phyloP scores from a whole-genome alignment of 2,888 invertebrate genomes.

The Cheilosia grossa region DNA sequence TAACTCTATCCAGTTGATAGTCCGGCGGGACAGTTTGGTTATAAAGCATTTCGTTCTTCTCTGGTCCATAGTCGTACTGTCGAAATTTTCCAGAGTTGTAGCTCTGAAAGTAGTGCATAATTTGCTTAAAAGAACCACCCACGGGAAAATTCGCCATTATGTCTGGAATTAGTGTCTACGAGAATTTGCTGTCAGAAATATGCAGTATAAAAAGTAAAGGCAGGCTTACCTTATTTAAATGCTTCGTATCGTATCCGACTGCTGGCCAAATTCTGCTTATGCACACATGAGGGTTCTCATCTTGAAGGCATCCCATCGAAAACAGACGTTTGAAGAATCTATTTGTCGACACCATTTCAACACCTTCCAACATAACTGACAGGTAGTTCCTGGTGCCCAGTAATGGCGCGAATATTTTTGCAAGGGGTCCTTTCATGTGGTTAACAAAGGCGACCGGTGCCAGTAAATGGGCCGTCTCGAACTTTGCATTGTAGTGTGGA shows the following conservation, averaged over 20 bases:
- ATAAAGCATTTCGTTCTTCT: slow-evolving; percentile 79
- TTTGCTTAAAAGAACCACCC: slow-evolving; percentile 81
- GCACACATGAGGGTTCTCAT: slow-evolving; percentile 78
- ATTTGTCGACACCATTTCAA: slow-evolving; percentile 82
- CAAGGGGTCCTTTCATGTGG: slow-evolving; percentile 82
- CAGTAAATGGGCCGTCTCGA: slow-evolving; percentile 80
- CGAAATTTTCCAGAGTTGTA: slow-evolving; percentile 81
- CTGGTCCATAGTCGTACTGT: slow-evolving; percentile 80
- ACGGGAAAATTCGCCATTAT: slow-evolving; percentile 77
- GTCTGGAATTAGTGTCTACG: slow-evolving; percentile 23
- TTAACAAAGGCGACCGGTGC: slow-evolving; percentile 85
- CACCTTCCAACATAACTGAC: slow-evolving; percentile 79
- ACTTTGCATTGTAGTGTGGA: slow-evolving; percentile 76
- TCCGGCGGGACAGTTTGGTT: slow-evolving; percentile 80
- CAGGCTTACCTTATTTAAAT: slow-evolving; percentile 78
- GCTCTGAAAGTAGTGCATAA: slow-evolving; percentile 82
- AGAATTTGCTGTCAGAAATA: slow-evolving; percentile 4
- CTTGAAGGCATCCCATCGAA: slow-evolving; percentile 78
- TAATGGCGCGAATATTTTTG: slow-evolving; percentile 77
- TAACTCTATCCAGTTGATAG: slow-evolving; percentile 79
- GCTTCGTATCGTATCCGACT: slow-evolving; percentile 81
- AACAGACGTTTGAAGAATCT: slow-evolving; percentile 81
- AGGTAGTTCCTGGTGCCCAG: slow-evolving; percentile 76
- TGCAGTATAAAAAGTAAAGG: neutral
- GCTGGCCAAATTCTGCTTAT: slow-evolving; percentile 81